Evolutionary conservation across 2,113 vertebrate genomes (phyloP).

Genomic region (Myodes glareolus): DNA sequence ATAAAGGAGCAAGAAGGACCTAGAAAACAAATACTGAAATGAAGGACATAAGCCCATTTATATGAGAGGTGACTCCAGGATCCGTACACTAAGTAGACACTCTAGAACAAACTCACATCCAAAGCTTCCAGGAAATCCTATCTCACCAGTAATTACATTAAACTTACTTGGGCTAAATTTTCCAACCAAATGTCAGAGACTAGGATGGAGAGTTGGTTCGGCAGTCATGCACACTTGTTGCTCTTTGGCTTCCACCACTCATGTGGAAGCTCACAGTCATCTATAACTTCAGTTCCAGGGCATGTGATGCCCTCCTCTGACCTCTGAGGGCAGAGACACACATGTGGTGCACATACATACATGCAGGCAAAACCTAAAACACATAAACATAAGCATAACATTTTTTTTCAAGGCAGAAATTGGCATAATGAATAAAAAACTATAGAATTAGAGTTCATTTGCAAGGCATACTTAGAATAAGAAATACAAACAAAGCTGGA

Average conservation of each 20-base stretch:
- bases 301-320: neutral
- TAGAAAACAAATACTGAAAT: slow-evolving; percentile 39
- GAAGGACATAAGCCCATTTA: neutral
- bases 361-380: neutral
- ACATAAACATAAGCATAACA: neutral
- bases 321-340: neutral
- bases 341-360: neutral
- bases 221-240: neutral
- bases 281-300: neutral
- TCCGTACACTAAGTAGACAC: neutral
- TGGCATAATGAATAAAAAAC: neutral
- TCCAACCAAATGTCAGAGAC: neutral
- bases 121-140: neutral
- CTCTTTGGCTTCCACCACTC: neutral
- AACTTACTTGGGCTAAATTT: neutral
- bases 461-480: neutral
- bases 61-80: neutral
- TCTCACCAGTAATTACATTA: neutral
- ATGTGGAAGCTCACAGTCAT: neutral
- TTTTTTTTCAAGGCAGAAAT: neutral
- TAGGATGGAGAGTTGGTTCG: neutral
- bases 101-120: neutral
- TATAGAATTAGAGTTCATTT: neutral
- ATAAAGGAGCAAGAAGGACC: neutral
- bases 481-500: neutral